Conservation (phyloP, 2,888 invertebrate species). For the Protophormia terraenovae region DNA sequence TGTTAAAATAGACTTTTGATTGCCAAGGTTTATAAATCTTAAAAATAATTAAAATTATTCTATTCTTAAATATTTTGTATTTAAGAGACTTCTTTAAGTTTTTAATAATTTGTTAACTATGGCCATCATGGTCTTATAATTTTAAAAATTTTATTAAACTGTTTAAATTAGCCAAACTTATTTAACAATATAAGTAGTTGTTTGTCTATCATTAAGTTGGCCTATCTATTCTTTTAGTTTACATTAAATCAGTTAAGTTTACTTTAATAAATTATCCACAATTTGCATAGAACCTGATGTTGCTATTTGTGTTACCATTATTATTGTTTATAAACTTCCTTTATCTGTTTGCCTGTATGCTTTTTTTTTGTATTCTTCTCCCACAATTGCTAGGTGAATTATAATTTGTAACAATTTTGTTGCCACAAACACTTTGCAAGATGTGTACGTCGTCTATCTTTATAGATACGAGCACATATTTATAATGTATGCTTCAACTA, state of each 20-base stretch:
- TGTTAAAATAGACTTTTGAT: neutral
- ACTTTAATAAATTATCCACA: slow-evolving; percentile 57
- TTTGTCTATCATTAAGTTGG: slow-evolving; percentile 12
- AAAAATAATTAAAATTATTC: neutral
- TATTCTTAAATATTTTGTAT: neutral
- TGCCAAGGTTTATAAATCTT: neutral
- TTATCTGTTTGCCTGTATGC: neutral
- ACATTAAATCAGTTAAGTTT: slow-evolving; percentile 20
- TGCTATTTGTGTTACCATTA: slow-evolving; percentile 34
- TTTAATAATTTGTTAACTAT: neutral
- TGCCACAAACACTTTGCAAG: slow-evolving; percentile 63
- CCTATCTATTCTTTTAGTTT: no score
- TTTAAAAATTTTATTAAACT: slow-evolving; percentile 19
- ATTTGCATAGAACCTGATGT: slow-evolving; percentile 64
- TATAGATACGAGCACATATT: slow-evolving; percentile 3
- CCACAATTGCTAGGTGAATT: slow-evolving; percentile 57
- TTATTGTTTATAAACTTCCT: slow-evolving; percentile 49
- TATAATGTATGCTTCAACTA: slow-evolving; percentile 10
- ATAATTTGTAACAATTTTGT: slow-evolving; percentile 68
- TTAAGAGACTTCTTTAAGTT: neutral
- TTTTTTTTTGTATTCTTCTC: slow-evolving; percentile 36
- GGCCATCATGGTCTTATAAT: slow-evolving; percentile 57
- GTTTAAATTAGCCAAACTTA: neutral
- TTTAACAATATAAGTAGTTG: slow-evolving; percentile 46
- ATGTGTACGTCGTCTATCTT: slow-evolving; percentile 11